A percentile compares a stretch with the other conserved stretches of the same genome.
phyloP scores from a whole-genome alignment of 2,113 vertebrate species.

The Gambusia holbrooki region DNA sequence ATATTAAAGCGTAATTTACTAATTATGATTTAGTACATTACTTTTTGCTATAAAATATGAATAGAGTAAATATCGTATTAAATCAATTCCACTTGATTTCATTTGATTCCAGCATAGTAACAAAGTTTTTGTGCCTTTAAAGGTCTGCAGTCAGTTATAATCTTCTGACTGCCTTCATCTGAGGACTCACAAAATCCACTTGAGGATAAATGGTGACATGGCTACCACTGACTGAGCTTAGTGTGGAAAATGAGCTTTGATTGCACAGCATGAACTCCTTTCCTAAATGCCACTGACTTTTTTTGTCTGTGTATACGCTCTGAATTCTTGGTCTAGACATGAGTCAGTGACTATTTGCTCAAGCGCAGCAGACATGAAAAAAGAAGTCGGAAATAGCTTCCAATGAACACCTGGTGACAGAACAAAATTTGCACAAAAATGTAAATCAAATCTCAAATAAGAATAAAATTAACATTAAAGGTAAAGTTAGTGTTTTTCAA shows the following conservation, averaged over 20 bases:
- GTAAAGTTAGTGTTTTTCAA: conserved; percentile 29
- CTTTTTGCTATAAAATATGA: too few species aligned
- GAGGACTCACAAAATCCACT: conserved; percentile 43
- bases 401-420: not conserved
- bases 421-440: conserved; percentile 4
- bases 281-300: conserved; percentile 51
- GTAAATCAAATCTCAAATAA: conserved; percentile 10
- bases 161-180: conserved; percentile 33
- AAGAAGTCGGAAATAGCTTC: not conserved
- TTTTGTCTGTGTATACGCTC: conserved; percentile 49
- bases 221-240: conserved; percentile 50
- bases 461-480: conserved; percentile 15
- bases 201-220: conserved; percentile 50
- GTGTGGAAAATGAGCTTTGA: conserved; percentile 66
- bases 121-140: conserved; percentile 35
- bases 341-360: conserved; percentile 40
- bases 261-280: conserved; percentile 71
- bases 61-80: not conserved
- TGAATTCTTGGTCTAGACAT: conserved; percentile 65
- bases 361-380: not conserved
- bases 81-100: conserved; percentile 19
- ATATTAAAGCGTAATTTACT: too few species aligned
- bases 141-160: conserved; percentile 28
- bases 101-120: conserved; percentile 21
- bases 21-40: too few species aligned